phyloP scores from a whole-genome alignment of 2,888 invertebrate species.

The Tinea semifulvella region DNA sequence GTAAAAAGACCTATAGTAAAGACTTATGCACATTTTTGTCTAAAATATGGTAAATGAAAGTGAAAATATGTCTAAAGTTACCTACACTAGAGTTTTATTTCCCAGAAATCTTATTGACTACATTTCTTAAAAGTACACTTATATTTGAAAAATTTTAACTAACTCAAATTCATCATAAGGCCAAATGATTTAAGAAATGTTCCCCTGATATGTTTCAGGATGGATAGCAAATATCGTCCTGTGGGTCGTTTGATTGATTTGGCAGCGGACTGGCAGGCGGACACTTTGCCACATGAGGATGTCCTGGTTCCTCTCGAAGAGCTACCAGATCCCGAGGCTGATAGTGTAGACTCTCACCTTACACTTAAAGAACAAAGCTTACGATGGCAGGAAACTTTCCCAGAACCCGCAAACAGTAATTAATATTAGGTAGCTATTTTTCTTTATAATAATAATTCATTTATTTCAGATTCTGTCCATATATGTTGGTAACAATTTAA shows the following conservation, averaged over 20 bases:
- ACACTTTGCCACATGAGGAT: slow-evolving; percentile 84
- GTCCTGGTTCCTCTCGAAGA: slow-evolving; percentile 84
- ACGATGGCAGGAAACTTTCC: slow-evolving; percentile 70
- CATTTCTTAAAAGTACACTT: no score
- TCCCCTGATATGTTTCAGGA: slow-evolving; percentile 32
- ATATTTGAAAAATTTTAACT: no score
- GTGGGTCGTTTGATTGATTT: slow-evolving; percentile 81
- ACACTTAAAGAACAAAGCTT: slow-evolving; percentile 87
- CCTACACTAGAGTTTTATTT: no score
- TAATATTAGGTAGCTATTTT: slow-evolving; percentile 44
- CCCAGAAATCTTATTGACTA: no score
- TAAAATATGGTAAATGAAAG: neutral
- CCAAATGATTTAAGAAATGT: no score
- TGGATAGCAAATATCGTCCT: slow-evolving; percentile 81
- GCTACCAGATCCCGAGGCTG: slow-evolving; percentile 92
- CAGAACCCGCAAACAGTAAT: slow-evolving; percentile 57
- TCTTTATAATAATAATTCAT: neutral
- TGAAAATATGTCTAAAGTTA: neutral
- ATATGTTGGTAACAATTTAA: no score
- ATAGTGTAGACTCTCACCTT: slow-evolving; percentile 89
- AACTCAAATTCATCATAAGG: no score
- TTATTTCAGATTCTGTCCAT: no score
- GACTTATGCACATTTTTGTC: no score
- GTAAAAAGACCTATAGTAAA: no score
- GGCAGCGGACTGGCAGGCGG: slow-evolving; percentile 90